Conservation (phyloP, 2,113 vertebrate species). For the Psammodynastes pulverulentus region DNA sequence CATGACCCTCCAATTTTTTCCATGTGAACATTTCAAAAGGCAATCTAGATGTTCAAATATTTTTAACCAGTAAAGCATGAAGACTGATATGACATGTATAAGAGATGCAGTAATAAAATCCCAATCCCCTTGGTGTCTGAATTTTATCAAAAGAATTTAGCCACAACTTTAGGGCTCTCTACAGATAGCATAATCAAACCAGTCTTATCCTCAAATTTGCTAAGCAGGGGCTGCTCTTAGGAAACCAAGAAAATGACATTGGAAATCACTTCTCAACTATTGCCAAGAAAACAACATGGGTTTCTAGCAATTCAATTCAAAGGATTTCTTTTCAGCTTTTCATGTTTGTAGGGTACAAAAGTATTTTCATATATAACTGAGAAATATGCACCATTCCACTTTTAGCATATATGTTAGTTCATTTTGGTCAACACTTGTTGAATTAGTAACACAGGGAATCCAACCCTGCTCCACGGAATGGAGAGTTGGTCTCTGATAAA, state of each 20-base stretch:
- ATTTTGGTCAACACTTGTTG: background rate
- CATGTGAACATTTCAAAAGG: background rate
- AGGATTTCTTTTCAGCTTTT: background rate
- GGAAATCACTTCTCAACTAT: background rate
- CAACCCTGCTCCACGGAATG: no score
- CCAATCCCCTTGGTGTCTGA: background rate
- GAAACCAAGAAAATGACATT: background rate
- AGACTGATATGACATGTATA: background rate
- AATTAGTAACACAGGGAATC: background rate
- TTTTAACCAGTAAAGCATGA: conserved; percentile 21
- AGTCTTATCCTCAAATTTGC: background rate
- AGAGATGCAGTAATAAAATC: background rate
- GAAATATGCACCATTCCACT: background rate
- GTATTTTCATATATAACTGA: background rate
- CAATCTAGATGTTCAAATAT: conserved; percentile 10
- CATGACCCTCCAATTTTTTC: conserved; percentile 3
- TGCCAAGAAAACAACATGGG: background rate
- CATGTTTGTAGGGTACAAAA: background rate
- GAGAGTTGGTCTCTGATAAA: no score
- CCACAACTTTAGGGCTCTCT: background rate
- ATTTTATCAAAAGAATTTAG: background rate
- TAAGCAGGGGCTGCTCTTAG: background rate
- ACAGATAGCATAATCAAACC: background rate
- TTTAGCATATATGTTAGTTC: background rate
- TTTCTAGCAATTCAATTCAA: background rate